Evolutionary conservation across 2,888 invertebrate species (phyloP).

Genomic region (Nymphalis urticae): DNA sequence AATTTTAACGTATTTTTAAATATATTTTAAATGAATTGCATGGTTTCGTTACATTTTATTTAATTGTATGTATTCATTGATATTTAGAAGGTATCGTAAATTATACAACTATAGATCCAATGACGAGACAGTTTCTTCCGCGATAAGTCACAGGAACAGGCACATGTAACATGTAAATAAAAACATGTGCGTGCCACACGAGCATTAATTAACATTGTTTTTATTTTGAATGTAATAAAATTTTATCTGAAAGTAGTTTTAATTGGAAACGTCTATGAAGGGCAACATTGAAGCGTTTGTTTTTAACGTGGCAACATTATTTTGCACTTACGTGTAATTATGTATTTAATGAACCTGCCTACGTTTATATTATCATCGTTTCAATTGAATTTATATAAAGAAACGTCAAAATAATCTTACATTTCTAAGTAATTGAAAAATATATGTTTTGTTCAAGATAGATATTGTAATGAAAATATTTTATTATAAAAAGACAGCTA

Average conservation of each 20-base stretch:
- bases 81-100: not conserved
- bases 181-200: slow-evolving; percentile 8
- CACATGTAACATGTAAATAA: slow-evolving; percentile 8
- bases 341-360: not conserved
- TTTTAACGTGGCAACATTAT: slow-evolving; percentile 1
- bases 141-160: not conserved
- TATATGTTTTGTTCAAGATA: not conserved
- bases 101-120: too few relatives aligned
- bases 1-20: too few relatives aligned
- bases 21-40: too few relatives aligned
- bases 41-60: not conserved
- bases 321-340: slow-evolving; percentile 8
- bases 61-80: not conserved
- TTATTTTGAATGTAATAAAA: slow-evolving; percentile 12
- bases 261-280: slow-evolving; percentile 7
- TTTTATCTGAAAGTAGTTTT: slow-evolving; percentile 6
- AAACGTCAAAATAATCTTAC: too few relatives aligned
- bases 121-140: slow-evolving; percentile 1
- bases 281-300: not conserved
- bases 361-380: not conserved
- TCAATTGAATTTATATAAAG: not conserved
- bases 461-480: too few relatives aligned
- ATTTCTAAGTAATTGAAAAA: too few relatives aligned
- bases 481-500: too few relatives aligned
- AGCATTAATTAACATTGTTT: slow-evolving; percentile 13